phyloP scores from a whole-genome alignment of 2,888 invertebrate genomes.

The Axea sp. region DNA sequence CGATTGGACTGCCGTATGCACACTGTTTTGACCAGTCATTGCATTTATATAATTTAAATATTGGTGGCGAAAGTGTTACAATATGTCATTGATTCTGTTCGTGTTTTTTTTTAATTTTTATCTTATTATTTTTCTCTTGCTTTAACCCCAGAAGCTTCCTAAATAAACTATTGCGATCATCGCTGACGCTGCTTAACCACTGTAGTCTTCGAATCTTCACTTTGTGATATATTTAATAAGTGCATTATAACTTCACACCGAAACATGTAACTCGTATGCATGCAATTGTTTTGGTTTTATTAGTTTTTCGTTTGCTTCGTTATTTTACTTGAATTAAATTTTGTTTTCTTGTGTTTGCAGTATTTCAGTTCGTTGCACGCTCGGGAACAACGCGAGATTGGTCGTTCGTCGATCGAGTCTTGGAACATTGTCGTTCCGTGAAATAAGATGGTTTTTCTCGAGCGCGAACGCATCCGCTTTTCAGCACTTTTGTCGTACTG shows the following conservation, averaged over 20 bases:
- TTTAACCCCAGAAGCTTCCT: slow-evolving; percentile 31
- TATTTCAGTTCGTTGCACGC: slow-evolving; percentile 66
- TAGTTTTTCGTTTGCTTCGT: slow-evolving; percentile 14
- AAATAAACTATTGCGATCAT: slow-evolving; percentile 44
- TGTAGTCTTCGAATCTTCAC: slow-evolving; percentile 28
- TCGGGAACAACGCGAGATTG: slow-evolving; percentile 64
- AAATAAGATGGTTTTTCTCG: slow-evolving; percentile 47
- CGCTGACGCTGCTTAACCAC: slow-evolving; percentile 23
- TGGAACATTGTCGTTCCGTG: slow-evolving; percentile 27
- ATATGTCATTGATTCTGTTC: slow-evolving; percentile 16
- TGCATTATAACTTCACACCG: slow-evolving; percentile 65
- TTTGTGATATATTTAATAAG: slow-evolving; percentile 56
- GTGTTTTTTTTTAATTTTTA: background rate
- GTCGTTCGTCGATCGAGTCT: slow-evolving; percentile 47
- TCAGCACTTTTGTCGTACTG: slow-evolving; percentile 42
- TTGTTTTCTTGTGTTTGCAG: slow-evolving; percentile 28
- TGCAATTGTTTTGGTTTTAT: slow-evolving; percentile 52
- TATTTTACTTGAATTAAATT: slow-evolving; percentile 27
- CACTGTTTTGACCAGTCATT: slow-evolving; percentile 37
- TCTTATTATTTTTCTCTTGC: slow-evolving; percentile 6
- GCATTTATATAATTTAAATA: slow-evolving; percentile 25
- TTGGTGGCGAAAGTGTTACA: slow-evolving; percentile 34
- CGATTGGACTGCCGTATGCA: slow-evolving; percentile 8
- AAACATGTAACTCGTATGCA: slow-evolving; percentile 64
- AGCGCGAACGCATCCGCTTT: slow-evolving; percentile 52